Evolutionary conservation across 2,797 vertebrate genomes (phyloP), one percentile per base, ranked within the genome.

Genomic region (Gadopsis bispinosus): DNA sequence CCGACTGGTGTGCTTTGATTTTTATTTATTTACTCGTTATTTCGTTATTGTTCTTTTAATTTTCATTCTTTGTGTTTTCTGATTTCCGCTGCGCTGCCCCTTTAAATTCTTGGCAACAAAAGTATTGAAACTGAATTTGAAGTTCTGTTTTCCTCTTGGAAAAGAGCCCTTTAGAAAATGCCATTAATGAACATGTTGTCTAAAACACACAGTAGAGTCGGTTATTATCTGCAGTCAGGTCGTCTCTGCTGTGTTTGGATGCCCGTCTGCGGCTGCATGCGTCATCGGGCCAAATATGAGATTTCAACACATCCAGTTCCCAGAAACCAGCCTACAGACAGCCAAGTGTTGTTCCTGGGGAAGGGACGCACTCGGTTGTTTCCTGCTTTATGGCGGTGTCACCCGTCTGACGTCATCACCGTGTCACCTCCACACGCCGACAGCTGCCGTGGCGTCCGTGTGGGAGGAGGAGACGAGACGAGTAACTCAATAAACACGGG

Each of bases 401-500:
- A 48, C 31, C 4, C 58, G 13, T 65, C 22, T 63, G 83, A 83
- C 64, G 56, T 68, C 86, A 81, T 78, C 64, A 29, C 35, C 45
- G 16, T 6, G 48, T 67, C 69, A 8, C 22, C 22, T 54, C 56
- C 51, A 63, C 72, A 78, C 72, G 26, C n/a, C n/a, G n/a, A n/a
- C n/a, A 58, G 74, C 58, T 56, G 55, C 58, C 69, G 73, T 81
- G 70, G 75, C 75, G 81, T 69, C n/a, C 45, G 3, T 1, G 37
- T 9, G 48, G 35, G n/a, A 29, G 19, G 80, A 75, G 3, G 60
- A 54, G 53, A 7, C 54, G 11, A 69, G 48, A 67, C 35, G 73
- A 79, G 76, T 77, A 79, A 84, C 81, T 83, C 71, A 66, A 83
- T 70, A 43, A 73, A 58, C 62, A 70, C 22, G 29, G 61, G 35